Percentiles rank a stretch among this genome's conserved stretches.
Evolutionary conservation across 1,140 invertebrate genomes (phyloP).

Genomic region (Nephotettix cincticeps): DNA sequence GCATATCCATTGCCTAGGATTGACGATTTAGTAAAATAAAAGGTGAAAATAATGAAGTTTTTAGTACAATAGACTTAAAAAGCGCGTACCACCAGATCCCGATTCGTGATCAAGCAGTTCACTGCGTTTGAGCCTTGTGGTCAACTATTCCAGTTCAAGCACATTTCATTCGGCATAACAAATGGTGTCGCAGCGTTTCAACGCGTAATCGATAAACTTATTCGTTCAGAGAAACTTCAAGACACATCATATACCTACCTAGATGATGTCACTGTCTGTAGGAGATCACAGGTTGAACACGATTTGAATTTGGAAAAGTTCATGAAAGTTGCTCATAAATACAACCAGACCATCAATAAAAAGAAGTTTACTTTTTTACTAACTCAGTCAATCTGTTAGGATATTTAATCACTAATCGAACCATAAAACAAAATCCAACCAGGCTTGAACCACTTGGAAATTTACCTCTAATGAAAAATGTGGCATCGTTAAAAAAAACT

Average conservation of each 20-base stretch:
- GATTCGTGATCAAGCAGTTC: no score
- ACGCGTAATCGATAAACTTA: constrained; percentile 33
- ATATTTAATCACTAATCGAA: not conserved
- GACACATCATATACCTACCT: constrained; percentile 18
- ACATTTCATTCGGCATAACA: constrained; percentile 42
- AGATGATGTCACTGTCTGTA: constrained; percentile 28
- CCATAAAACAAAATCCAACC: not conserved
- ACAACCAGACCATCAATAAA: not conserved
- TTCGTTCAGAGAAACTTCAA: no score
- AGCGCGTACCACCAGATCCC: constrained; percentile 27
- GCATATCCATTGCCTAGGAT: not conserved
- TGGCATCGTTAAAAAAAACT: no score
- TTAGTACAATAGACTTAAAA: no score
- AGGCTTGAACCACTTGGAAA: no score
- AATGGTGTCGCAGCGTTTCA: constrained; percentile 38
- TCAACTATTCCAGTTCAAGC: constrained; percentile 35
- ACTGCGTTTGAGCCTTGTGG: constrained; percentile 29
- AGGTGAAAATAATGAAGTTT: not conserved
- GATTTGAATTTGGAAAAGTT: constrained; percentile 5
- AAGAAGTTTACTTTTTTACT: not conserved
- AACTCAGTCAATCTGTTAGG: not conserved
- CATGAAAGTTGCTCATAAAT: not conserved
- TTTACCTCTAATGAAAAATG: not conserved
- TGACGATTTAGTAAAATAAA: constrained; percentile 10
- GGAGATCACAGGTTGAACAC: constrained; percentile 26